These are phyloP conservation scores for Callimico goeldii DNA, from an alignment of 2,797 vertebrate species.

Conservation along the genomic window DNA sequence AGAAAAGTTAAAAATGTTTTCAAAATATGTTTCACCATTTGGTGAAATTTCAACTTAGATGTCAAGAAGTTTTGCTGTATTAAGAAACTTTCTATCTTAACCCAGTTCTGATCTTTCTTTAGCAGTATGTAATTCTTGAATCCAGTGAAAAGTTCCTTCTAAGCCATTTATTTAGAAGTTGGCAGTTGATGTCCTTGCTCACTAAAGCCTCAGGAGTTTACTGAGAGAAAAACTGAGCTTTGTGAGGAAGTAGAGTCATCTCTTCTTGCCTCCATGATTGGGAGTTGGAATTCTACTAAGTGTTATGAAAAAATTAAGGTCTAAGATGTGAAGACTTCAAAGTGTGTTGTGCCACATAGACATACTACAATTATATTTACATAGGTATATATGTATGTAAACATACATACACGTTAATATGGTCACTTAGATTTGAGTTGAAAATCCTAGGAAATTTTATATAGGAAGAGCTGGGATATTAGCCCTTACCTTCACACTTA, in stretches of 20 bases:
- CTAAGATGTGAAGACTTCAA: background rate
- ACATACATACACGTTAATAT: background rate
- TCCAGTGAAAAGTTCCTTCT: background rate
- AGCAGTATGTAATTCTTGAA: background rate
- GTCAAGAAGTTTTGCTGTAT: background rate
- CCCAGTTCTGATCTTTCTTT: background rate
- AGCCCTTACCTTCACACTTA: background rate
- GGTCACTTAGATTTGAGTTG: background rate
- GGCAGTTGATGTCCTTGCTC: background rate
- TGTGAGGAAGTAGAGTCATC: background rate
- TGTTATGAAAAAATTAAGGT: background rate
- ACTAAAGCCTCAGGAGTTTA: background rate
- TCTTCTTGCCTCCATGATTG: background rate
- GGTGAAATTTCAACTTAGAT: background rate
- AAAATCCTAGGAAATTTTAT: constrained; percentile 31
- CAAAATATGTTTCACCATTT: background rate
- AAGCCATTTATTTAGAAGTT: background rate
- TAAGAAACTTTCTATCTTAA: background rate
- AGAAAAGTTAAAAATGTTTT: constrained; percentile 20
- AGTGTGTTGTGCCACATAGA: background rate
- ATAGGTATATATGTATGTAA: background rate
- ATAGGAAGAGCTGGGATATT: background rate
- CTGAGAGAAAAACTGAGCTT: background rate
- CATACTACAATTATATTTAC: background rate
- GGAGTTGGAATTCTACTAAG: background rate